Evolutionary conservation across 35 echinoderm and acorn worm species (phyloP).

Genomic region (Holothuria glaberrima): DNA sequence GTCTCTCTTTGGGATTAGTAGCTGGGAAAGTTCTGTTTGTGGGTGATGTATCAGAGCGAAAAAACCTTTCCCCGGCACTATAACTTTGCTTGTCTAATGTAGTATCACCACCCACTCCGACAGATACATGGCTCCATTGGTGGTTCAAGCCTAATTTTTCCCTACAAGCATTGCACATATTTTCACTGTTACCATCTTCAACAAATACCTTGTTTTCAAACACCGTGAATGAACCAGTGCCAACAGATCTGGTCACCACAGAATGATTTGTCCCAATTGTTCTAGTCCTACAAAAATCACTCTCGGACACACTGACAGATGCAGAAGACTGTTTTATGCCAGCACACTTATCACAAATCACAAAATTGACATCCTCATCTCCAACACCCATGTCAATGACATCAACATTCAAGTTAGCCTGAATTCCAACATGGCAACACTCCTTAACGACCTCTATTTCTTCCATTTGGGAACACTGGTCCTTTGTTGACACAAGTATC

Average conservation of each 20-base stretch:
- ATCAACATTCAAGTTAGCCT: not conserved
- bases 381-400: slow-evolving; percentile 59
- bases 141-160: not conserved
- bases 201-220: slow-evolving; percentile 54
- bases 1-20: slow-evolving; percentile 58
- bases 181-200: slow-evolving; percentile 4
- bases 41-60: slow-evolving; percentile 3
- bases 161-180: slow-evolving; percentile 56
- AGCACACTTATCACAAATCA: slow-evolving; percentile 85
- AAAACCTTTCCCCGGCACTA: slow-evolving; percentile 4
- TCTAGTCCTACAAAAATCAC: slow-evolving; percentile 48
- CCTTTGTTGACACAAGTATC: slow-evolving; percentile 11
- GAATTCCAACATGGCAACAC: slow-evolving; percentile 8
- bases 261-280: slow-evolving; percentile 81
- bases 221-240: slow-evolving; percentile 57
- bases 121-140: not conserved
- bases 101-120: slow-evolving; percentile 42
- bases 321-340: slow-evolving; percentile 30
- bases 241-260: slow-evolving; percentile 66
- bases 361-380: slow-evolving; percentile 62
- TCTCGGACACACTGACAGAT: slow-evolving; percentile 42
- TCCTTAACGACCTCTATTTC: not conserved
- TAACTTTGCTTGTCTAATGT: slow-evolving; percentile 12
- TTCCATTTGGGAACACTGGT: slow-evolving; percentile 46
- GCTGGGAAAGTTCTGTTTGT: slow-evolving; percentile 40